Base-by-base conservation (phyloP, 1,140 invertebrate species). In the Halyomorpha halys region DNA sequence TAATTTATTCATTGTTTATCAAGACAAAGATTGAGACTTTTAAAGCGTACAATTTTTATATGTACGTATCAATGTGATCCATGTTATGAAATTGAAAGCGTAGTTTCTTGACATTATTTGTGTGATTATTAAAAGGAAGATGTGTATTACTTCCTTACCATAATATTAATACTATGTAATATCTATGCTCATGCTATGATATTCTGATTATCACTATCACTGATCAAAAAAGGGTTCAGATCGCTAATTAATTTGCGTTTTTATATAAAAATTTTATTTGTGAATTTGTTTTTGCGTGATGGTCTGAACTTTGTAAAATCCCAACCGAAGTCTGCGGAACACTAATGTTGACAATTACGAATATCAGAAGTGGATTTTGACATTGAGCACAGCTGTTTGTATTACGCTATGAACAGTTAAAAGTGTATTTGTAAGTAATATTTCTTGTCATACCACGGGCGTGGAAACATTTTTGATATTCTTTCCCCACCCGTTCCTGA, bases 401-500 rank as follows among this genome's bases (percentile, higher is more conserved):
- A 66, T 56, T 62, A 62, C 61, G 61, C 49, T 66, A 61, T 61
- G 54, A 59, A 64, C 53, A 53, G 66, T 62, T 60, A 64, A 34
- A 49, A 63, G 62, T 64, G 61, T 53, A 45, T 64, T 64, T 25
- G 34, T 54, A 59, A 64, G 59, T 49, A 61, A 59, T 47, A 60
- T 61, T 63, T 64, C 62, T 44, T 59, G 66, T 64, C 66, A 64
- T 61, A 56, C 39, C 60, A 51, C 47, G 39, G 59, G 56, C 45
- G 63, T 65, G 49, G 60, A 63, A 44, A 66, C 67, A 64, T 60
- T 68, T 68, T 68, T 68, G 67, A 68, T 68, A 68, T 65, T 66
- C 63, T 68, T 61, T 65, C 59, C 54, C 63, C 54, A 59, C 65
- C 61, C 30, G 30, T 49, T 62, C 63, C 66, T 65, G 19, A 47